These are phyloP conservation scores for Plectropomus leopardus DNA, from an alignment of 2,113 vertebrate genomes.

Conservation along the genomic window DNA sequence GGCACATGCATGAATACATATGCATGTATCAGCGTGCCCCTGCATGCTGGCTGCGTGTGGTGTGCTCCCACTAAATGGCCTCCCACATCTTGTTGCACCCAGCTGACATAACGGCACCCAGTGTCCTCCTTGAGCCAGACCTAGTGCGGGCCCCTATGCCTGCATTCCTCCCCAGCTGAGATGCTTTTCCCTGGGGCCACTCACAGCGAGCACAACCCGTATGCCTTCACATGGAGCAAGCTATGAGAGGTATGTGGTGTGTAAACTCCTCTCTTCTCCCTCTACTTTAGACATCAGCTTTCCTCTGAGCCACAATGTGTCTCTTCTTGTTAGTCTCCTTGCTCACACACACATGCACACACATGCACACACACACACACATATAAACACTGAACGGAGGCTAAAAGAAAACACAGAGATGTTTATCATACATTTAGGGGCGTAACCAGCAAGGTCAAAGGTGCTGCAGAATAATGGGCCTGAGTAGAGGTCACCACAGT, in stretches of 20 bases:
- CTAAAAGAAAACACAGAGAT: conserved; percentile 42
- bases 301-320: conserved; percentile 8
- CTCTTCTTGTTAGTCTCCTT: conserved; percentile 40
- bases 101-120: conserved; percentile 73
- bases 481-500: conserved; percentile 36
- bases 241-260: conserved; percentile 74
- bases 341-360: not conserved
- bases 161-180: conserved; percentile 74
- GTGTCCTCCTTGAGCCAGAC: conserved; percentile 55
- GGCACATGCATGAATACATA: conserved; percentile 16
- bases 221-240: conserved; percentile 66
- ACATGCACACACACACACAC: not conserved
- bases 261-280: conserved; percentile 37
- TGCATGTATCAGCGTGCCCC: not conserved
- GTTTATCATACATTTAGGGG: conserved; percentile 56
- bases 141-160: conserved; percentile 58
- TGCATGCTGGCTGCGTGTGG: conserved; percentile 13
- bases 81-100: conserved; percentile 25
- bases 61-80: conserved; percentile 43
- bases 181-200: conserved; percentile 66
- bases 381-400: conserved; percentile 16
- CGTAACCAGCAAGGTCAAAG: conserved; percentile 53
- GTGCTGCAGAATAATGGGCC: conserved; percentile 47
- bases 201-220: conserved; percentile 56
- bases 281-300: conserved; percentile 48